Conservation (phyloP, 2,113 vertebrate species). For the Xiphophorus hellerii region DNA sequence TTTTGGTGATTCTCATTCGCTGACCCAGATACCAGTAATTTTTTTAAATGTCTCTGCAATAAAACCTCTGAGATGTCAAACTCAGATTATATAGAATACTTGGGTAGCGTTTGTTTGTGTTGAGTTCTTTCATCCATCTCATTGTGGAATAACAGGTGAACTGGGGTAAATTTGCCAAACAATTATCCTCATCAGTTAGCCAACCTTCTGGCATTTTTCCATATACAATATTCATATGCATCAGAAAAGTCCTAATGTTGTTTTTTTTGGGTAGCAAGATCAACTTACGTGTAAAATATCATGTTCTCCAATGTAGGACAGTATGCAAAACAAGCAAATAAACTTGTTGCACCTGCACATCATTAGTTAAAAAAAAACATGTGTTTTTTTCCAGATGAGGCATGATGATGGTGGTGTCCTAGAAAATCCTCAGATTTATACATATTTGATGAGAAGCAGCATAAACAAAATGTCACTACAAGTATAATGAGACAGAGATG, state of each 20-base stretch:
- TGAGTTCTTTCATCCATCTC: not conserved
- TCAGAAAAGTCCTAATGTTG: not conserved
- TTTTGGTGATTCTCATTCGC: too few species aligned
- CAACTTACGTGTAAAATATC: conserved; percentile 26
- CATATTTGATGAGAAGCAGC: conserved; percentile 66
- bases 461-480: conserved; percentile 62
- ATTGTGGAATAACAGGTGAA: conserved; percentile 9
- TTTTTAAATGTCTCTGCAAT: not conserved
- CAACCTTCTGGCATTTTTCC: not conserved
- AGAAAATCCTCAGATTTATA: conserved; percentile 61
- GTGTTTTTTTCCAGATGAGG: conserved; percentile 40
- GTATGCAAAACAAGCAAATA: conserved; percentile 30
- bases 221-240: too few species aligned
- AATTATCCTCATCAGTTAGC: not conserved
- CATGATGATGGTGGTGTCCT: conserved; percentile 47
- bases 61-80: conserved; percentile 25
- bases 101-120: conserved; percentile 8
- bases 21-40: too few species aligned
- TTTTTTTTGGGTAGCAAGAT: not conserved
- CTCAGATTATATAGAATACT: conserved; percentile 6
- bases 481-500: conserved; percentile 57
- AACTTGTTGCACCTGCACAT: conserved; percentile 45
- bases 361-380: conserved; percentile 27
- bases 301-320: conserved; percentile 25
- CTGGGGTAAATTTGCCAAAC: not conserved